These are phyloP conservation scores for Okapia johnstoni DNA, from an alignment of 2,113 vertebrate genomes.

Conservation along the genomic window DNA sequence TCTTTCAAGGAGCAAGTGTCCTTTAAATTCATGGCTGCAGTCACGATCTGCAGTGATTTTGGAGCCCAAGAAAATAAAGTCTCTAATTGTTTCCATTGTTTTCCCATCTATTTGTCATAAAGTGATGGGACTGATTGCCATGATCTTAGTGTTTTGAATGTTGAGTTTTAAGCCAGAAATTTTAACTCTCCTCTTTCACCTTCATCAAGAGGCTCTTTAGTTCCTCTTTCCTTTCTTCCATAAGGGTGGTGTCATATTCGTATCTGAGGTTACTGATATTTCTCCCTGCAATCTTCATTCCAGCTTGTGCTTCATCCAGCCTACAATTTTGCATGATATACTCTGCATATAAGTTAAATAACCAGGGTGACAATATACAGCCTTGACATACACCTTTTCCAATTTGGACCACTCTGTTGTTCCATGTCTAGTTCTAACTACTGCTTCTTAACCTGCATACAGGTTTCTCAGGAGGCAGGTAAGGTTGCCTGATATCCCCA, in stretches of 20 bases:
- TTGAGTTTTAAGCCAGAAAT: not conserved
- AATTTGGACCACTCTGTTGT: not conserved
- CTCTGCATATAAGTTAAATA: not conserved
- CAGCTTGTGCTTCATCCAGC: not conserved
- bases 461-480: not conserved
- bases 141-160: not conserved
- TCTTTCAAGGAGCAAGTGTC: not conserved
- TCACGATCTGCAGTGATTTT: not conserved
- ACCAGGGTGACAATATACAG: not conserved
- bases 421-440: not conserved
- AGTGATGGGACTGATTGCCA: accelerated
- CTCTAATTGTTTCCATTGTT: not conserved
- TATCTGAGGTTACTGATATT: not conserved
- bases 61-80: not conserved
- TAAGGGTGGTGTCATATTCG: not conserved
- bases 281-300: not conserved
- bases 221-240: not conserved
- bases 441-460: not conserved
- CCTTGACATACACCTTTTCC: not conserved
- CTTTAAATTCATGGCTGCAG: not conserved
- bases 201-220: not conserved
- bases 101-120: not conserved
- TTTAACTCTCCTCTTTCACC: not conserved
- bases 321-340: not conserved
- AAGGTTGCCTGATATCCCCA: not conserved